A percentile compares a stretch with the other conserved stretches of the same genome.
Conservation (phyloP, 2,797 vertebrate species). For the Cyprinodon diabolis region DNA sequence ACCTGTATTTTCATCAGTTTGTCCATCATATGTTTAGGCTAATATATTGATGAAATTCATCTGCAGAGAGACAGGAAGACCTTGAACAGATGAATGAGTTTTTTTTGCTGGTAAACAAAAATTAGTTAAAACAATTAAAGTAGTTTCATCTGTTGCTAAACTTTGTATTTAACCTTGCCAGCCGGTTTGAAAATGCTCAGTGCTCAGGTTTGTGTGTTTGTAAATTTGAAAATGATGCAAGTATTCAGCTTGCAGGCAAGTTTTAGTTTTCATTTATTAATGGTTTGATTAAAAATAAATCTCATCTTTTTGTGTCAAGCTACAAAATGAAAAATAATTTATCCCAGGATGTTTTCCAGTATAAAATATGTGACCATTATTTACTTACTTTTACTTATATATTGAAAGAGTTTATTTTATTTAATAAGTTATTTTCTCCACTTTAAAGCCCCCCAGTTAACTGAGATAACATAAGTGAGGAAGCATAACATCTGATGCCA, state of each 20-base stretch:
- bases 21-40: too few relatives aligned
- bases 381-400: not conserved
- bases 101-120: not conserved
- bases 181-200: too few relatives aligned
- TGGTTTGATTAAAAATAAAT: not conserved
- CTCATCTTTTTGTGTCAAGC: not conserved
- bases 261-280: not conserved
- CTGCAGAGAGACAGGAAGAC: not conserved
- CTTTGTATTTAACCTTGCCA: too few relatives aligned
- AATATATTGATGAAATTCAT: not conserved
- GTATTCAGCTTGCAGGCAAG: not conserved
- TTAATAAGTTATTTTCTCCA: not conserved
- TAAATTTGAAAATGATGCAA: not conserved
- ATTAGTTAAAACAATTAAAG: too few relatives aligned
- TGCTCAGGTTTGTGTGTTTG: too few relatives aligned
- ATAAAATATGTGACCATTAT: constrained; percentile 11
- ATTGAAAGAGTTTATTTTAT: not conserved
- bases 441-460: constrained; percentile 27
- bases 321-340: not conserved
- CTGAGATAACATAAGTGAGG: constrained; percentile 21
- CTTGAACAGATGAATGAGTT: not conserved
- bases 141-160: too few relatives aligned
- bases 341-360: not conserved
- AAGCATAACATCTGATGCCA: constrained; percentile 24
- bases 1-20: too few relatives aligned